phyloP scores from a whole-genome alignment of 2,888 invertebrate genomes.

The Cheilosia scutellata region DNA sequence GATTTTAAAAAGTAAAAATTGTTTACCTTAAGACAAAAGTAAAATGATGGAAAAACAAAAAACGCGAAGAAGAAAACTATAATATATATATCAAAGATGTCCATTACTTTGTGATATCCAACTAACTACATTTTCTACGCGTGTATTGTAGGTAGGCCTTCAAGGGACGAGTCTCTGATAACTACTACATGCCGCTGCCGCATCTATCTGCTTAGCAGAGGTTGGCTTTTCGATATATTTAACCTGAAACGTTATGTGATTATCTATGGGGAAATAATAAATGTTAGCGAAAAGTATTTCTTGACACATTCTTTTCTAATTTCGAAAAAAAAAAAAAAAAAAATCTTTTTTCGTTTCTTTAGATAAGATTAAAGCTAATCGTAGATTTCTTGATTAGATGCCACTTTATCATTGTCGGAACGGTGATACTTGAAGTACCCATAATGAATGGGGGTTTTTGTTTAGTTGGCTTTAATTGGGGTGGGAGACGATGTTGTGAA shows the following conservation, averaged over 20 bases:
- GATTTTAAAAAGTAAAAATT: not conserved
- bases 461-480: conserved; percentile 5
- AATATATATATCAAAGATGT: conserved; percentile 45
- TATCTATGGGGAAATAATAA: conserved; percentile 13
- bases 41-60: conserved; percentile 42
- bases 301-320: not conserved
- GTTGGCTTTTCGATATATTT: conserved; percentile 9
- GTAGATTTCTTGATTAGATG: conserved; percentile 52
- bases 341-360: conserved; percentile 19
- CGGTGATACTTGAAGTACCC: conserved; percentile 16
- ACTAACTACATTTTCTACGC: conserved; percentile 22
- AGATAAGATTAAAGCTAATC: conserved; percentile 67
- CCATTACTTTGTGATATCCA: conserved; percentile 28
- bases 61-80: conserved; percentile 57
- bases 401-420: not conserved
- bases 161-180: conserved; percentile 32
- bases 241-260: conserved; percentile 18
- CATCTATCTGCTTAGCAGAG: conserved; percentile 17
- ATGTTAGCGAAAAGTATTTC: not conserved
- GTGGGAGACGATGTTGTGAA: not conserved
- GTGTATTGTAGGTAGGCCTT: not conserved
- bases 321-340: conserved; percentile 1
- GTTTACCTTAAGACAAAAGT: conserved; percentile 52
- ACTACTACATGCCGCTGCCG: conserved; percentile 38
- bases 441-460: conserved; percentile 19